Conservation (phyloP, 2,797 vertebrate species). For the Thunnus albacares region DNA sequence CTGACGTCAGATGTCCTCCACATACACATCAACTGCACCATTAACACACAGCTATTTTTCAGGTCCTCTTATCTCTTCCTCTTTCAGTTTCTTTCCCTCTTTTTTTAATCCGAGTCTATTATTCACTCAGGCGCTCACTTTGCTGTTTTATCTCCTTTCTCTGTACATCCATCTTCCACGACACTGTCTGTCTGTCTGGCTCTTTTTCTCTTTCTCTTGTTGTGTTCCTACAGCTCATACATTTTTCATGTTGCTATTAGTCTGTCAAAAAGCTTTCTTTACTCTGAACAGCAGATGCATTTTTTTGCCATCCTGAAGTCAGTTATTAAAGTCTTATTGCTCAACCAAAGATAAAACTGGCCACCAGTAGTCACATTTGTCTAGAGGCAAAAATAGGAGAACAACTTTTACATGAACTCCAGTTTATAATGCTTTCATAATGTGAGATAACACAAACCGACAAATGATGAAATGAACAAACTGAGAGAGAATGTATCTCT, state of each 20-base stretch:
- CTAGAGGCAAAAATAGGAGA: not conserved
- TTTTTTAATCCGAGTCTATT: slow-evolving; percentile 5
- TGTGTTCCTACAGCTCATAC: slow-evolving; percentile 46
- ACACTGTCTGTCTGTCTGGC: slow-evolving; percentile 9
- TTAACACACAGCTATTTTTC: slow-evolving; percentile 29
- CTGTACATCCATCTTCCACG: slow-evolving; percentile 17
- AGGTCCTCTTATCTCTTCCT: slow-evolving; percentile 5
- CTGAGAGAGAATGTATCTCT: slow-evolving; percentile 6
- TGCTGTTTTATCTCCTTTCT: slow-evolving; percentile 23
- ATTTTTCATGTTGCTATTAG: slow-evolving; percentile 66
- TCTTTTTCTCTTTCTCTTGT: slow-evolving; percentile 2
- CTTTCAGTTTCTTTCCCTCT: slow-evolving; percentile 2
- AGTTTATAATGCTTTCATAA: not conserved
- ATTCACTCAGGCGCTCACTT: not conserved
- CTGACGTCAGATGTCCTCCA: slow-evolving; percentile 53
- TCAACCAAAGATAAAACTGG: slow-evolving; percentile 10
- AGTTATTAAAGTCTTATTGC: slow-evolving; percentile 10
- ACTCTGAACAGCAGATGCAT: slow-evolving; percentile 16
- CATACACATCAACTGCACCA: slow-evolving; percentile 13
- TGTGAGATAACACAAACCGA: not conserved
- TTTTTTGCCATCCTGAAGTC: slow-evolving; percentile 4
- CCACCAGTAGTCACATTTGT: not conserved
- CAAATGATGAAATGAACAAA: slow-evolving; percentile 2
- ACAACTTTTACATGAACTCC: not conserved
- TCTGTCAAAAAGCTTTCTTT: slow-evolving; percentile 40